Evolutionary conservation across 2,113 vertebrate genomes (phyloP), one percentile per base, ranked within the genome.

Genomic region (Panurus biarmicus): DNA sequence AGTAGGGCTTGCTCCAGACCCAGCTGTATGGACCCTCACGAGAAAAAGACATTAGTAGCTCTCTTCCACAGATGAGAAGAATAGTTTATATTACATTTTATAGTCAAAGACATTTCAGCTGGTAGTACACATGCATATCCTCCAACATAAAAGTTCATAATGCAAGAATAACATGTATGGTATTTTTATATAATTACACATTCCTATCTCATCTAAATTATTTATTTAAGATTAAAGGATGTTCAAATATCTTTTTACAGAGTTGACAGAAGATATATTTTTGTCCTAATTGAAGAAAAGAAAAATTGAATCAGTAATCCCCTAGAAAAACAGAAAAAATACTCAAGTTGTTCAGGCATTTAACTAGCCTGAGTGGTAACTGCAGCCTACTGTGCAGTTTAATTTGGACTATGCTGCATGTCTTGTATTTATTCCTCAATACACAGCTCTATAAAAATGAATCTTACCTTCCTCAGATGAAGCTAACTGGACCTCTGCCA

Each of bases 91-190:
- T 26, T 40, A 9, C 14, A 72, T 53, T 21, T 61, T 28, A 35
- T 11, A 20, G 25, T 7, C n/a, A 57, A 75, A 87, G 31, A 82
- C 35, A 72, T 60, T 93, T 81, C 53, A 69, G 53, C 19, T 56
- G 3, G 48, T 23, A 51, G 36, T 23, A 60, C 5, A 4, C 5
- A 31, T 0, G 2, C 40, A 33, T 7, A 42, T 54, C 10, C 29
- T 75, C 82, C 50, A 58, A 42, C 35, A 57, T 29, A 69, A 79
- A 87, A 87, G 11, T 12, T 87, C 40, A 26, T 38, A 61, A 70
- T 20, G 10, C 38, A 83, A 73, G 36, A 65, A 47, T 35, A 85
- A 76, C 76, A 54, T 9, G 9, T 18, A 24, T 3, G 5, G 15
- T 29, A 61, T 85, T 80, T 80, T 47, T 19, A 47, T 44, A 14